Conservation (phyloP, 2,113 vertebrate species). For the Prinia subflava region DNA sequence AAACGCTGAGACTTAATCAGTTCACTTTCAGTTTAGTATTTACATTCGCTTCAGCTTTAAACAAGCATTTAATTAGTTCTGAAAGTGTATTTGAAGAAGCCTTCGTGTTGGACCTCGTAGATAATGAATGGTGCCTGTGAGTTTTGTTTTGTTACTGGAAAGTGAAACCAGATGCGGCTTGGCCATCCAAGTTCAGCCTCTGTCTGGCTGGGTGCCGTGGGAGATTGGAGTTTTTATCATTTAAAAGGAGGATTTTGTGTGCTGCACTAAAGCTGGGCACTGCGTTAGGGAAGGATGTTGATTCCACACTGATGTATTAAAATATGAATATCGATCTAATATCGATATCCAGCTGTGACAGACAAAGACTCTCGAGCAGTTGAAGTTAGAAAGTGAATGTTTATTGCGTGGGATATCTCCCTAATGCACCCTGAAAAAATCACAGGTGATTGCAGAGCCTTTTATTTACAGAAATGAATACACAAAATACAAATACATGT, state of each 20-base stretch:
- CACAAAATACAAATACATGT: too few species aligned
- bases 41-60: neutral
- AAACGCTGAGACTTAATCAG: neutral
- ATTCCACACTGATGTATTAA: neutral
- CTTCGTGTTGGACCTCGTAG: neutral
- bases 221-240: neutral
- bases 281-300: neutral
- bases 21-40: neutral
- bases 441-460: too few species aligned
- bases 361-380: too few species aligned
- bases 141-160: neutral
- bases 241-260: neutral
- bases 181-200: neutral
- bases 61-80: conserved; percentile 29
- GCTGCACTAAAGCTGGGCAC: neutral
- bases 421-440: too few species aligned
- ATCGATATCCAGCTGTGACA: too few species aligned
- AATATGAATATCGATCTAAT: too few species aligned
- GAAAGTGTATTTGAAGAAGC: neutral
- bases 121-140: neutral
- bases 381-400: too few species aligned
- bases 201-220: neutral
- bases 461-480: too few species aligned
- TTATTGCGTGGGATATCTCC: too few species aligned
- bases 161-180: conserved; percentile 42